phyloP scores from a whole-genome alignment of 1,140 invertebrate genomes.

The silkworm (Bombyx mori) region DNA sequence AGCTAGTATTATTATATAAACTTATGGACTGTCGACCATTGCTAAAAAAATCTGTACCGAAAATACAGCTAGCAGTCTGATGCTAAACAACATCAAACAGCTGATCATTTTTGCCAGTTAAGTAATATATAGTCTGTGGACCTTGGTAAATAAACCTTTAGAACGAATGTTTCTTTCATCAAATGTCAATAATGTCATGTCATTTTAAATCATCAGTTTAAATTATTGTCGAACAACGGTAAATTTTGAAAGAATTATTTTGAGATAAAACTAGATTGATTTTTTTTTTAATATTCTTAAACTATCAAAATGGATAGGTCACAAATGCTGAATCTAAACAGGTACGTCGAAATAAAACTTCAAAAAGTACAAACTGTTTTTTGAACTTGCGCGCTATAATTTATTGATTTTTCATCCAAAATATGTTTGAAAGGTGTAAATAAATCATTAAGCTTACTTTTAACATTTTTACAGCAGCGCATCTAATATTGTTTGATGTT shows the following conservation, averaged over 20 bases:
- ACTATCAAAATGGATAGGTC: slow-evolving; percentile 23
- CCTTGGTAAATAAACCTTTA: neutral
- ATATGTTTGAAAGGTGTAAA: slow-evolving; percentile 62
- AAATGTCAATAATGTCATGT: too few species aligned
- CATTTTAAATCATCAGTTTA: neutral
- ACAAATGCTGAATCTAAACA: slow-evolving; percentile 26
- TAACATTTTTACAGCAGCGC: slow-evolving; percentile 27
- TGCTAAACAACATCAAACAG: too few species aligned
- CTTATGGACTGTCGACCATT: too few species aligned
- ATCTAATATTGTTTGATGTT: slow-evolving; percentile 7
- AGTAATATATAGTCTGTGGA: too few species aligned
- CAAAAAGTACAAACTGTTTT: neutral
- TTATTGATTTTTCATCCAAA: slow-evolving; percentile 66
- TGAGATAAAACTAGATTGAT: neutral
- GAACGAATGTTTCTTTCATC: neutral
- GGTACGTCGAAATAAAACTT: slow-evolving; percentile 1
- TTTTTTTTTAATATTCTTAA: neutral
- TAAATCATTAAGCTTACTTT: slow-evolving; percentile 57
- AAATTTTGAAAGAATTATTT: slow-evolving; percentile 7
- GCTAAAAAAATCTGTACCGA: too few species aligned
- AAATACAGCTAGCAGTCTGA: too few species aligned
- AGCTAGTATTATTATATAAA: too few species aligned
- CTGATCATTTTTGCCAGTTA: too few species aligned
- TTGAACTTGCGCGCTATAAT: slow-evolving; percentile 62
- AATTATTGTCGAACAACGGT: slow-evolving; percentile 10